These are phyloP conservation scores for Diaprepes abbreviatus DNA, from an alignment of 2,888 invertebrate species.

Conservation along the genomic window DNA sequence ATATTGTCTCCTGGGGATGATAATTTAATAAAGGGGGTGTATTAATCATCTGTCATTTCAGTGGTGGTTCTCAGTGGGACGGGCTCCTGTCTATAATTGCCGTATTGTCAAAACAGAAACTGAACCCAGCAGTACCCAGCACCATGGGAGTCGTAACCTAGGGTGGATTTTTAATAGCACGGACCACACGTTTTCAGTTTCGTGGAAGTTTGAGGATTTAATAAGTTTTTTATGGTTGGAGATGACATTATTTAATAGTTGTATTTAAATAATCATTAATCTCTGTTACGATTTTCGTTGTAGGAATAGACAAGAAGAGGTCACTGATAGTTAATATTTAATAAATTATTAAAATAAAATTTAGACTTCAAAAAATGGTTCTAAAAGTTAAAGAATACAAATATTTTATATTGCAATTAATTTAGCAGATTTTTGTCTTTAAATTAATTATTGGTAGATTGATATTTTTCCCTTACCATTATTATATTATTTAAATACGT, in stretches of 20 bases:
- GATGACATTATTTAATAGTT: slow-evolving; percentile 9
- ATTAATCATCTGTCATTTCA: slow-evolving; percentile 66
- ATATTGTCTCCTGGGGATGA: slow-evolving; percentile 60
- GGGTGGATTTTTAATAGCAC: slow-evolving; percentile 43
- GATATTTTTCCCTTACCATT: too few species aligned
- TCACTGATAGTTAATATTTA: too few species aligned
- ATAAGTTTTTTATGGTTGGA: background rate
- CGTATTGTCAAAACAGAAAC: slow-evolving; percentile 67
- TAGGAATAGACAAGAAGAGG: too few species aligned
- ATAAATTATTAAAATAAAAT: too few species aligned
- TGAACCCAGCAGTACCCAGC: slow-evolving; percentile 58
- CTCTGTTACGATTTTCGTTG: background rate
- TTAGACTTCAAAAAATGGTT: too few species aligned
- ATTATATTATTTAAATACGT: too few species aligned
- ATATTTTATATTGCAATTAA: too few species aligned
- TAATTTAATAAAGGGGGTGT: slow-evolving; percentile 66
- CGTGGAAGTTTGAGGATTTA: slow-evolving; percentile 51
- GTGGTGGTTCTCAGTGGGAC: slow-evolving; percentile 63
- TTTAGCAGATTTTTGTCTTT: too few species aligned
- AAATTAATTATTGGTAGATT: too few species aligned
- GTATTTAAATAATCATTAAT: slow-evolving; percentile 7
- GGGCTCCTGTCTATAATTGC: slow-evolving; percentile 65
- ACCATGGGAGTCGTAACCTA: slow-evolving; percentile 43
- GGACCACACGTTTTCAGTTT: slow-evolving; percentile 63
- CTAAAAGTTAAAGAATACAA: too few species aligned